Evolutionary conservation across 1,140 invertebrate genomes (phyloP), one percentile per base, ranked within the genome.

Genomic region (Solenopsis fugax): DNA sequence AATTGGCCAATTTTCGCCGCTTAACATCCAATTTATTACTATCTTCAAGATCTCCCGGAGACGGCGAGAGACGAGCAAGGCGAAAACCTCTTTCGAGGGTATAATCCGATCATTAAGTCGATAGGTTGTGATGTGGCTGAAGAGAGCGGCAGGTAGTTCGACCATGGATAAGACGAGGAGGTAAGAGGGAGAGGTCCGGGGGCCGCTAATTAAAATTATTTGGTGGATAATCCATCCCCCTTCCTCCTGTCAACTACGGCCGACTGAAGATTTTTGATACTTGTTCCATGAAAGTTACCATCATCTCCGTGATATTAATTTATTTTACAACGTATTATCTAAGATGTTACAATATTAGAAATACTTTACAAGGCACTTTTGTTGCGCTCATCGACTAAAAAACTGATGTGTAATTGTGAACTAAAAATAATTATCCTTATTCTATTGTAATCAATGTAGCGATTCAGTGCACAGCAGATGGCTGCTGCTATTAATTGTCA

Each of bases 21-120:
- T 93, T 93, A 93, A 93, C 92, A 93, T 93, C 92, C 92, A 94
- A 94, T 93, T 94, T 93, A 93, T 94, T 93, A 91, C 89, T 89
- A 91, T 87, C 90, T 88, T 87, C 88, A 81, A 75, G 86, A 89
- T 91, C 88, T 91, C 21, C 76, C 54, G 72, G 65, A 73, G 80
- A 73, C 48, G 64, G n/a, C 72, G 67, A 64, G 73, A 90, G 88
- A 78, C 78, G 60, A 69, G 48, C 45, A 65, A 86, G 82, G 62
- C 86, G 89, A 90, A 90, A 90, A 90, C 89, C 88, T 90, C 80
- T 90, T 91, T 86, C 85, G 81, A 54, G 80, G 73, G 72, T 88
- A 90, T 91, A 90, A 92, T 93, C 88, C 88, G 82, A 87, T 90
- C 90, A 88, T 88, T 85, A 85, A 82, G 90, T 88, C 88, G 90